Base-by-base conservation (phyloP, 1,140 invertebrate species). In the Ridgeia piscesae region DNA sequence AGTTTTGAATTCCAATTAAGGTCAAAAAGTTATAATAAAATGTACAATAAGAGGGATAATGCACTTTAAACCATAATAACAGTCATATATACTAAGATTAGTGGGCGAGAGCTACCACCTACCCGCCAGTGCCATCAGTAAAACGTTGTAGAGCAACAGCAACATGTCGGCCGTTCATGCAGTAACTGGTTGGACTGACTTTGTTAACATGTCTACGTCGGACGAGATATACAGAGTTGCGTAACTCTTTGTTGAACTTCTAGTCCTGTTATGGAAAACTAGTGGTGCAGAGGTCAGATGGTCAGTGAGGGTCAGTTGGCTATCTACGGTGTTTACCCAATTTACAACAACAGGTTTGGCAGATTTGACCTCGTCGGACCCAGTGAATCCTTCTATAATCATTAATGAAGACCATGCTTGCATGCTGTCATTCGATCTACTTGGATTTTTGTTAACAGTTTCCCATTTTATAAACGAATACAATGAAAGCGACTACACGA, bases 141-240 rank as follows among this genome's bases (percentile, higher is more conserved):
- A 21, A 77, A 77, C 58, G 58, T 77, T 17, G 27, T 31, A 77
- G 11, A 77, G 17, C 14, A 77, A 9, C 11, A 77, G 27, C 58
- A 77, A 77, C 58, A 77, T 77, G 58, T 9, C 58, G 58, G 17
- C 58, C 6, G 58, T 8, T 77, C 58, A 21, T 77, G 58, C 27
- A 77, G 58, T 77, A 31, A 21, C 0, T 77, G 58, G 58, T 31
- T 77, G 58, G 58, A 77, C 27, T 77, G 2, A 21, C 58, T 9
- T 6, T 31, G 58, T 77, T 31, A 77, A 14, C 14, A 17, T 21
- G 17, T 4, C 58, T 77, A 77, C 58, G 4, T 21, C 6, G 27
- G 58, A 77, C 58, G 58, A 77, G 58, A 77, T 77, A 77, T 77
- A 77, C 58, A 77, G n/a, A n/a, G 58, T 77, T 77, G 58, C 58